These are phyloP conservation scores for Centropyge bicolor DNA, from an alignment of 2,797 vertebrate species.

Conservation along the genomic window DNA sequence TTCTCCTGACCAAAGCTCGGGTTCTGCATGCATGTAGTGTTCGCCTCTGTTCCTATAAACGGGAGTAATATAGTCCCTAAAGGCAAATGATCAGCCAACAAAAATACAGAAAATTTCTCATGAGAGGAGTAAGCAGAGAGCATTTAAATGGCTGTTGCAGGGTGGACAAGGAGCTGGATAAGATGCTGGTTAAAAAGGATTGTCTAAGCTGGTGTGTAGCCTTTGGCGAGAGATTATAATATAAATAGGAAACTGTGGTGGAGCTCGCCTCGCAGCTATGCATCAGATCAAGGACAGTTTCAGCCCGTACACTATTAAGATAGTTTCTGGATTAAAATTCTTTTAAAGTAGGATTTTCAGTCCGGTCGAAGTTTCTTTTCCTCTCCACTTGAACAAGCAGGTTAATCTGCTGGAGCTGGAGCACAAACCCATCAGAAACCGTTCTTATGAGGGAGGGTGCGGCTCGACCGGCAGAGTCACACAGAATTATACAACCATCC, in stretches of 20 bases:
- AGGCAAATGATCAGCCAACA: constrained; percentile 11
- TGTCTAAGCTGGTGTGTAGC: constrained; percentile 67
- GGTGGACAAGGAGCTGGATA: constrained; percentile 64
- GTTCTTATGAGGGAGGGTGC: constrained; percentile 10
- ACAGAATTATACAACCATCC: constrained; percentile 4
- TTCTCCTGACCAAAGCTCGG: neutral
- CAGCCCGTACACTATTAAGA: constrained; percentile 61
- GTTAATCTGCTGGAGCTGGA: constrained; percentile 53
- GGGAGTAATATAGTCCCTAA: constrained; percentile 11
- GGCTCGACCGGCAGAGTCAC: neutral
- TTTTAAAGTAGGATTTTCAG: constrained; percentile 64
- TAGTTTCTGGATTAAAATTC: constrained; percentile 65
- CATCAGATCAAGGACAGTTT: constrained; percentile 69
- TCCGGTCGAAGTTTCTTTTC: constrained; percentile 37
- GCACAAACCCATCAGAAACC: constrained; percentile 18
- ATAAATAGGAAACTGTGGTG: constrained; percentile 62
- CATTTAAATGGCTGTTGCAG: constrained; percentile 49
- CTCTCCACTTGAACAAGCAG: constrained; percentile 48
- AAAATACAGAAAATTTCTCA: neutral
- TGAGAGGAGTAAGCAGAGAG: constrained; percentile 29
- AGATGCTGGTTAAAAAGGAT: constrained; percentile 61
- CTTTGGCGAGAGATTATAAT: constrained; percentile 67
- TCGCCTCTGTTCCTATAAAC: constrained; percentile 22
- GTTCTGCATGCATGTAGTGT: neutral
- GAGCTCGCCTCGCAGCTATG: constrained; percentile 62